Conservation (phyloP, 2,888 invertebrate genomes). For the Encarsia formosa region DNA sequence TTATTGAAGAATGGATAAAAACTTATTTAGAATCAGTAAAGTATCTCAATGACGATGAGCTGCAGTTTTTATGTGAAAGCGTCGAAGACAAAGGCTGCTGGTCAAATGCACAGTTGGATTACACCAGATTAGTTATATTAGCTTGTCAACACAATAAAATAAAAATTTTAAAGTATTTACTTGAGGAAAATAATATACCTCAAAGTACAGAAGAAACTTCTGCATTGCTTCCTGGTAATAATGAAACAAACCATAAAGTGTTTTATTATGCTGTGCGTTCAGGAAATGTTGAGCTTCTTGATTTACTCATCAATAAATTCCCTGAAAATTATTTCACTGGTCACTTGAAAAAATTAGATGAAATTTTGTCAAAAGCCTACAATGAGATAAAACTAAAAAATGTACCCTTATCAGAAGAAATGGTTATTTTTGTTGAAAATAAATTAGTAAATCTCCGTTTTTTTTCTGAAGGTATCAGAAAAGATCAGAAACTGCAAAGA, state of each 20-base stretch:
- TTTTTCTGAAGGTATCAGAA: conserved; percentile 1
- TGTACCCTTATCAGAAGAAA: conserved; percentile 26
- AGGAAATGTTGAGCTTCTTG: conserved; percentile 25
- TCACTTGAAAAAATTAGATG: conserved; percentile 22
- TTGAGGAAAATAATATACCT: conserved; percentile 1
- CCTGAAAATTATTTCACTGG: conserved; percentile 18
- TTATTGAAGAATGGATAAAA: no score
- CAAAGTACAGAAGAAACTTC: background rate
- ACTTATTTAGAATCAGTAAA: no score
- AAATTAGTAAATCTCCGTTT: conserved; percentile 21
- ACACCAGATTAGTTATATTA: no score
- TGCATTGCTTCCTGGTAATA: conserved; percentile 9
- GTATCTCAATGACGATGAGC: no score
- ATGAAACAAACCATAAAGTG: conserved; percentile 27
- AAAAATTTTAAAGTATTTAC: conserved; percentile 19
- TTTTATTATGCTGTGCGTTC: conserved; percentile 35
- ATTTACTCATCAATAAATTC: conserved; percentile 26
- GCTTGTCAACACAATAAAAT: conserved; percentile 20
- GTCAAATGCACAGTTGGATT: no score
- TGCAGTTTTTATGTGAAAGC: no score
- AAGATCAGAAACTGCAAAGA: conserved; percentile 3
- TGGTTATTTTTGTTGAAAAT: conserved; percentile 24
- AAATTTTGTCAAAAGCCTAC: conserved; percentile 29
- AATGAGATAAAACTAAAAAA: conserved; percentile 30
- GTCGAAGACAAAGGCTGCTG: no score